Base-by-base conservation (phyloP, 2,113 vertebrate species). In the Erythrocebus patas region DNA sequence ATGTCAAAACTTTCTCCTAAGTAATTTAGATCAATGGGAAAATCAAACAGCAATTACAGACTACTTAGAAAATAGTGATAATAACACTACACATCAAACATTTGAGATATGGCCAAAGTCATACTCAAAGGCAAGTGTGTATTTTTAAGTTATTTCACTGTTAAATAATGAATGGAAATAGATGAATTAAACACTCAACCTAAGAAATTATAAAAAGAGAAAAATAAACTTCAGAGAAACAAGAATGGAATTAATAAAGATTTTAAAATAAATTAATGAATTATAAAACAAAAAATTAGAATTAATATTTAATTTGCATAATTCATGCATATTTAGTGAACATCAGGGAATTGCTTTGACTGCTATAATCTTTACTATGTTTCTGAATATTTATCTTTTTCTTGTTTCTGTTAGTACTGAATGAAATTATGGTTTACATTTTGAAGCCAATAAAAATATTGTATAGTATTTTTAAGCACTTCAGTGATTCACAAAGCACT, bases 401-500 rank as follows among this genome's bases (percentile, higher is more conserved):
- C 50, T 57, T 93, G 22, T 61, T 79, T 84, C 35, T 57, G 8
- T 75, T 85, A 59, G n/a, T 75, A 70, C 16, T 88, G 16, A 76
- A 32, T 86, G 52, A 48, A 91, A 70, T 88, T 93, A 90, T n/a
- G 7, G 25, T 52, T 94, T 94, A 90, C 18, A 73, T 91, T 96
- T 84, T 85, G 70, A 93, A 91, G 70, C 40, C 80, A 86, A 50
- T 78, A 80, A 73, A 93, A 93, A 91, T 40, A 72, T 22, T 43
- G 40, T 68, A 30, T 59, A 90, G 68, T 64, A 81, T 45, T 61
- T 85, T 14, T 76, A 90, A 70, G 8, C 25, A 78, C 27, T 93
- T 86, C 11, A 83, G 25, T 91, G 52, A 86, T 66, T 82, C 57
- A 92, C 3, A 40, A 88, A 82, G 48, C 30, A 81, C 76, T 61